Conservation (phyloP, 2,888 invertebrate genomes). For the Timema podura region DNA sequence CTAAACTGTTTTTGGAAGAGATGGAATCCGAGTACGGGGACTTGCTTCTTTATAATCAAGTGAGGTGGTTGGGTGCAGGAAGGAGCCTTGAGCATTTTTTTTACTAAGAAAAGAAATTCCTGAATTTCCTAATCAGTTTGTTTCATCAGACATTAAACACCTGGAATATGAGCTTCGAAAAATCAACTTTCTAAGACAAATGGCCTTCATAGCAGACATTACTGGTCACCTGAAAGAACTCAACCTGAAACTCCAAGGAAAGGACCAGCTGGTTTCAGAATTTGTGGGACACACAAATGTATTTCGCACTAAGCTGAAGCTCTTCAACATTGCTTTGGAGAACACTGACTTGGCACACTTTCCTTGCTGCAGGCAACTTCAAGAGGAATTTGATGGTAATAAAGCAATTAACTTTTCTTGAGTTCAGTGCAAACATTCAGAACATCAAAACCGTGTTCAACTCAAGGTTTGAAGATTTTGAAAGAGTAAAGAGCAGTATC, state of each 20-base stretch:
- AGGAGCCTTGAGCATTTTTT: constrained; percentile 8
- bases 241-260: constrained; percentile 13
- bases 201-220: constrained; percentile 7
- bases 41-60: constrained; percentile 15
- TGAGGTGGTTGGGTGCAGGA: constrained; percentile 5
- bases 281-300: neutral
- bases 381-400: constrained; percentile 7
- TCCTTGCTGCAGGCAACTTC: constrained; percentile 10
- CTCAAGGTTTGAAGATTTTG: neutral
- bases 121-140: constrained; percentile 1
- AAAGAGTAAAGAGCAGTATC: constrained; percentile 8
- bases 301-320: constrained; percentile 12
- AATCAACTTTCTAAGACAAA: neutral
- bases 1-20: neutral
- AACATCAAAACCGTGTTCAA: neutral
- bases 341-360: constrained; percentile 1
- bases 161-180: constrained; percentile 1
- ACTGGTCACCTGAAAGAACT: constrained; percentile 11
- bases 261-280: constrained; percentile 3
- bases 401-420: constrained; percentile 3
- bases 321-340: neutral
- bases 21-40: constrained; percentile 4
- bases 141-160: constrained; percentile 4
- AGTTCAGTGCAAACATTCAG: constrained; percentile 7
- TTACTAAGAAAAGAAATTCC: neutral